phyloP scores from a whole-genome alignment of 2,888 invertebrate genomes.

The Deilephila porcellus region DNA sequence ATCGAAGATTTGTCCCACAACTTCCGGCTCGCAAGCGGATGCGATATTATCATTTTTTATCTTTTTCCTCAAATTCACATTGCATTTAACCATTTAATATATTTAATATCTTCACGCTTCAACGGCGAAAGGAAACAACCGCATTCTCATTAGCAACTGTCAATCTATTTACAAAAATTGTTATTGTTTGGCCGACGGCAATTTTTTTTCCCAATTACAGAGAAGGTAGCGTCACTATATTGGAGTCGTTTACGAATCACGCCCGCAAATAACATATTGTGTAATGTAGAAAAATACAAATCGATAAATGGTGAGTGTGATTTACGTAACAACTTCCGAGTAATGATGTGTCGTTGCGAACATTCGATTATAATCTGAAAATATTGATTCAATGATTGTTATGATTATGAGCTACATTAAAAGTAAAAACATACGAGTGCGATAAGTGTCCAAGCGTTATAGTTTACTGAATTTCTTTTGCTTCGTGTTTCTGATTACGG shows the following conservation, averaged over 20 bases:
- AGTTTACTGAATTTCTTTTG: no score
- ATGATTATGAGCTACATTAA: background rate
- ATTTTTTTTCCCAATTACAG: slow-evolving; percentile 53
- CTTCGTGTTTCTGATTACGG: no score
- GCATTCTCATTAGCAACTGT: slow-evolving; percentile 35
- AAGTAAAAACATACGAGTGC: no score
- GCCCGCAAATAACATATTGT: slow-evolving; percentile 66
- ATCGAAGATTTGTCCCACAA: no score
- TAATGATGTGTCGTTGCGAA: slow-evolving; percentile 7
- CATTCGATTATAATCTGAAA: background rate
- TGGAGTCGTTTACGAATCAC: slow-evolving; percentile 43
- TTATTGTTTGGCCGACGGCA: slow-evolving; percentile 38
- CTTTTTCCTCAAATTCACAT: background rate
- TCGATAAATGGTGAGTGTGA: slow-evolving; percentile 26
- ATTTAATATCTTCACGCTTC: background rate
- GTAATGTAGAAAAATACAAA: slow-evolving; percentile 51
- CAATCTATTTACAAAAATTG: slow-evolving; percentile 28
- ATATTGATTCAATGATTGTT: background rate
- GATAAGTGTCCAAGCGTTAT: no score
- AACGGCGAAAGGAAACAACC: slow-evolving; percentile 33
- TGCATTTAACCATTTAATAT: background rate
- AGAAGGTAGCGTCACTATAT: slow-evolving; percentile 47
- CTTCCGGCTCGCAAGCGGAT: background rate
- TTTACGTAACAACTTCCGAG: slow-evolving; percentile 30
- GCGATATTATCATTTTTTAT: no score